These are phyloP conservation scores for Leptopilina clavipes DNA, from an alignment of 1,140 invertebrate genomes.

Conservation along the genomic window DNA sequence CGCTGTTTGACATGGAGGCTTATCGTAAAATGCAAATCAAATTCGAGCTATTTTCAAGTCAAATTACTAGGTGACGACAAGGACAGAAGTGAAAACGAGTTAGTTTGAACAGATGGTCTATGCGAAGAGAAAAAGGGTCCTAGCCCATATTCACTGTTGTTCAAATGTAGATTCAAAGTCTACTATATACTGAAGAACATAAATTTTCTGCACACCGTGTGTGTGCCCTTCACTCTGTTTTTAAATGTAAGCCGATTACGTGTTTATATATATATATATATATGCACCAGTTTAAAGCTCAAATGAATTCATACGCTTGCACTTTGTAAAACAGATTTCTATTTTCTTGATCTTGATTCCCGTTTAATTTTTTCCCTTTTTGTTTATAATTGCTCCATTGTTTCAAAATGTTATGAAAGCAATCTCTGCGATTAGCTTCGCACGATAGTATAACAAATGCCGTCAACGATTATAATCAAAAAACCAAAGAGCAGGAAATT, in stretches of 20 bases:
- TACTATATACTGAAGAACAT: constrained; percentile 24
- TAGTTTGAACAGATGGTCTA: constrained; percentile 40
- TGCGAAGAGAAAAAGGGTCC: constrained; percentile 34
- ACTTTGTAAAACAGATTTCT: constrained; percentile 24
- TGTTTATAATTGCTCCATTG: neutral
- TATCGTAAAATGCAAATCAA: constrained; percentile 46
- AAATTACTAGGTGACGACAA: constrained; percentile 45
- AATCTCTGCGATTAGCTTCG: neutral
- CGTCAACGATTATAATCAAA: neutral
- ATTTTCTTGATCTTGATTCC: constrained; percentile 26
- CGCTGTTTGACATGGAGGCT: constrained; percentile 29
- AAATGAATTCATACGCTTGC: constrained; percentile 24
- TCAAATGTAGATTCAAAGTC: constrained; percentile 25
- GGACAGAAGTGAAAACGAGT: constrained; percentile 22
- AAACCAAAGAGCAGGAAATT: too few relatives aligned
- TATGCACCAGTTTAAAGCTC: constrained; percentile 9
- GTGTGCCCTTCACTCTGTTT: constrained; percentile 13
- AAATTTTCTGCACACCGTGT: constrained; percentile 33
- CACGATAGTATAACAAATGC: neutral
- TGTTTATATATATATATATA: too few relatives aligned
- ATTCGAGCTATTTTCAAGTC: constrained; percentile 40
- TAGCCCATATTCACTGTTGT: constrained; percentile 8
- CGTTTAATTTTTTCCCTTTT: constrained; percentile 8
- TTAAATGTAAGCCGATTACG: constrained; percentile 31
- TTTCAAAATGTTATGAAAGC: constrained; percentile 14